Conservation (phyloP, 2,113 vertebrate genomes). For the Peromyscus leucopus region DNA sequence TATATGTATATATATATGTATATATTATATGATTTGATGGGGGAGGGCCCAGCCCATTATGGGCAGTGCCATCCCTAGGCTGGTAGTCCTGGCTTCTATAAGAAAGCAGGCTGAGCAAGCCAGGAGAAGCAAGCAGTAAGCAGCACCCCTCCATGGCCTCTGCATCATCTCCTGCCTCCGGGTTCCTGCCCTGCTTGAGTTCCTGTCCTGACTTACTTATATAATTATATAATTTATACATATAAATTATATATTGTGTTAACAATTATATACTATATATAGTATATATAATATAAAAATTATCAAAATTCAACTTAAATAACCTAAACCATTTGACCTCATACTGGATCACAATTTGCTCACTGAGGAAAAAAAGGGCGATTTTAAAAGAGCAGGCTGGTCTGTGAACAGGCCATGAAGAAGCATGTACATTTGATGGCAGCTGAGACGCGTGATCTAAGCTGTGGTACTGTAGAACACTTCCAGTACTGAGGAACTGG, state of each 20-base stretch:
- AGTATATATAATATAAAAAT: background rate
- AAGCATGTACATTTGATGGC: background rate
- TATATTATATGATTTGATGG: too few relatives aligned
- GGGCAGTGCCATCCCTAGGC: too few relatives aligned
- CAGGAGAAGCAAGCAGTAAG: too few relatives aligned
- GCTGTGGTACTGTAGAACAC: background rate
- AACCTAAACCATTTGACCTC: slow-evolving; percentile 39
- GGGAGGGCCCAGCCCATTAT: too few relatives aligned
- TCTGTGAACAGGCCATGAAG: background rate
- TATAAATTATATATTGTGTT: background rate
- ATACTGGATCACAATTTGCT: slow-evolving; percentile 38
- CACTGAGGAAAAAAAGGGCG: background rate
- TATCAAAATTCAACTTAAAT: background rate
- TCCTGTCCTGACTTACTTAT: too few relatives aligned
- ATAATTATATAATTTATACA: too few relatives aligned
- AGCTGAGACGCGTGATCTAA: background rate
- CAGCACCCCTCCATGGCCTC: too few relatives aligned
- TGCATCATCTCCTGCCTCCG: too few relatives aligned
- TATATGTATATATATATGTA: background rate
- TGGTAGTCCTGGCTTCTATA: too few relatives aligned
- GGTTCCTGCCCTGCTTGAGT: too few relatives aligned
- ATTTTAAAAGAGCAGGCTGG: slow-evolving; percentile 31
- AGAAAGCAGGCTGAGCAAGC: too few relatives aligned
- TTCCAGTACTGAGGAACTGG: slow-evolving; percentile 37
- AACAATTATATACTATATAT: background rate